phyloP scores from a whole-genome alignment of 2,797 vertebrate species.

The Syngnathus rostellatus region DNA sequence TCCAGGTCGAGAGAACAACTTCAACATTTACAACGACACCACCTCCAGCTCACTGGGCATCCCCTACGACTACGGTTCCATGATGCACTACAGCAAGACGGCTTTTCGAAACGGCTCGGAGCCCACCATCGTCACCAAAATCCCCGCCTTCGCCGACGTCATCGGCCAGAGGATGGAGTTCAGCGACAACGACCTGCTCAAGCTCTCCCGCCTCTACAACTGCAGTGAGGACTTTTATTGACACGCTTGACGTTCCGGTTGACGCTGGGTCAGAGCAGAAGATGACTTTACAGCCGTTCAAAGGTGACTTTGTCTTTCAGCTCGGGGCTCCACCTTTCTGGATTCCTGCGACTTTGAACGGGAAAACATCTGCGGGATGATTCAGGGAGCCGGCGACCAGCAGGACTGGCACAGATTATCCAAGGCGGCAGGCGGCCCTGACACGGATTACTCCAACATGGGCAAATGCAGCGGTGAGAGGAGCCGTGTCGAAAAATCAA shows the following conservation, averaged over 20 bases:
- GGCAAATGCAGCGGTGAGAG: conserved; percentile 77
- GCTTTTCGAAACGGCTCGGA: conserved; percentile 75
- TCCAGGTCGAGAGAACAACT: conserved; percentile 78
- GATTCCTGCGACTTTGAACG: conserved; percentile 88
- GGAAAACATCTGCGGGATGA: conserved; percentile 88
- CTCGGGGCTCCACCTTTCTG: conserved; percentile 76
- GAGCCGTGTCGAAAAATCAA: background rate
- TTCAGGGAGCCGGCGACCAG: conserved; percentile 71
- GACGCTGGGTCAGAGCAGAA: background rate
- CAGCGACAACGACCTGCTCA: conserved; percentile 83
- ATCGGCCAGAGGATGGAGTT: conserved; percentile 94
- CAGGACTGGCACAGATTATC: conserved; percentile 70
- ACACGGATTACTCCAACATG: conserved; percentile 77
- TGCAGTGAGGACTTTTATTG: conserved; percentile 70
- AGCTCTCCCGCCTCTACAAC: conserved; percentile 81
- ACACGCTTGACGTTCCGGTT: background rate
- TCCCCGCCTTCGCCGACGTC: conserved; percentile 78
- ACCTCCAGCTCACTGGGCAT: conserved; percentile 76
- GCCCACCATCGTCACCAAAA: conserved; percentile 86
- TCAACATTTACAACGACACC: conserved; percentile 76
- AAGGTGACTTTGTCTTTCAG: conserved; percentile 43
- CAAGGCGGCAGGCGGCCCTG: conserved; percentile 61
- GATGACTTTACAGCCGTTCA: conserved; percentile 30
- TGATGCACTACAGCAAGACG: conserved; percentile 92
- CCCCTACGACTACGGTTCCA: conserved; percentile 88